Evolutionary conservation across 2,797 vertebrate genomes (phyloP), one percentile per base, ranked within the genome.

Genomic region (Eulemur albifrons): DNA sequence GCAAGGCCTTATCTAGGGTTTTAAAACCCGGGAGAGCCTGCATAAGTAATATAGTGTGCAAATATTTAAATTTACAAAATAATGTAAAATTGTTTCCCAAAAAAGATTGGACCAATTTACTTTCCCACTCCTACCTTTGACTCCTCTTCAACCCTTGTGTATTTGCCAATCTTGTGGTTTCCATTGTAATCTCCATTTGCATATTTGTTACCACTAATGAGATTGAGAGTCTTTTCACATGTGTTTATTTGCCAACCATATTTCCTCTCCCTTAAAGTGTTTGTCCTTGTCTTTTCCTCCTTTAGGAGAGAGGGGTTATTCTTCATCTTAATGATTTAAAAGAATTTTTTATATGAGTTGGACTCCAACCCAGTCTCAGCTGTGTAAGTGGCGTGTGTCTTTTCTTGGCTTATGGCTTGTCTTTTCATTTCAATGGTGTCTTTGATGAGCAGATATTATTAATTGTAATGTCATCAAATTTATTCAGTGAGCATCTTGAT

Each of bases 121-220:
- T 21, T 38, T 90, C 43, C 15, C 20, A 6, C 8, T 57, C 38
- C 48, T 30, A 20, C 23, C 12, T 14, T 14, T 18, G 43, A 20
- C 25, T 72, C 14, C 65, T 45, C 65, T 27, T 40, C 30, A 38
- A 18, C 7, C 21, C 14, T 9, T 5, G 7, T 4, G 20, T 25
- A 25, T 5, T 18, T 63, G 15, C 21, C 7, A 18, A 61, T 25
- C 20, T n/a, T 14, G 2, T 7, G 23, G 23, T 38, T 38, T 79
- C 5, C n/a, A 2, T 10, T 0, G 6, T 25, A 17, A 30, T 15
- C 17, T 57, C 25, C n/a, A n/a, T 30, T 11, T 4, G 2, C 17
- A 12, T n/a, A 48, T 48, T 30, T 13, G 7, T 30, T 50, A 20
- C 48, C 32, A 35, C 54, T 18, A 45, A 11, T 7, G 21, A 35